Base-by-base conservation (phyloP, 1,140 invertebrate genomes). In the Drosophila nigrodunni region DNA sequence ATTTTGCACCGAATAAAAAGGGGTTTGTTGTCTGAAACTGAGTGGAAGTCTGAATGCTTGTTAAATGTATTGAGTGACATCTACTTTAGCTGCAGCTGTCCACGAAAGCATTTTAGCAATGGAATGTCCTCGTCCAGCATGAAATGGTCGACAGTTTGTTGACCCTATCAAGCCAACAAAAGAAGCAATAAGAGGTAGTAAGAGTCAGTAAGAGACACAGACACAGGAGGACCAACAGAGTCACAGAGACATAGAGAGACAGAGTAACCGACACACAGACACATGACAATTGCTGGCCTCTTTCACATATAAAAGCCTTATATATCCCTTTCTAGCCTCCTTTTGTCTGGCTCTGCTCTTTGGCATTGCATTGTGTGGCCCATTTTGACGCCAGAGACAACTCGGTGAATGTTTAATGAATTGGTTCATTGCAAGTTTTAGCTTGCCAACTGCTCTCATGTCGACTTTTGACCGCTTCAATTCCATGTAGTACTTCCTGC, bases 341-440 rank as follows among this genome's bases (percentile, higher is more conserved):
- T 21, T 57, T 39, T 50, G 59, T 41, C 39, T 44, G 52, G 37
- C 67, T 39, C 37, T 43, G 39, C 30, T 47, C 46, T 62, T 47
- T 7, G 50, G 35, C 72, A 74, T 75, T 76, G 74, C 68, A 72
- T 72, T 72, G 74, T 76, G 68, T 66, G 74, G 39, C 68, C 74
- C 68, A 72, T 76, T 76, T 76, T 72, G 68, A 59, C 74, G 74
- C 68, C 55, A 72, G 74, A 76, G 74, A 83, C 66, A 83, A 69
- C 69, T 77, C 39, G 49, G 60, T 87, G 83, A 77, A 87, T 87
- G 52, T 87, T 87, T 87, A 74, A 87, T 88, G 80, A 80, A 77
- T 88, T 82, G 81, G 76, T 87, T 80, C 64, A 43, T 62, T 77
- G 67, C 70, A 69, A 78, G 78, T 86, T 77, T 77, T 74, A 67